Percentiles rank a stretch among this genome's conserved stretches.
These are phyloP conservation scores for Leptinotarsa peninsularis DNA, from an alignment of 2,888 invertebrate genomes.

Conservation along the genomic window DNA sequence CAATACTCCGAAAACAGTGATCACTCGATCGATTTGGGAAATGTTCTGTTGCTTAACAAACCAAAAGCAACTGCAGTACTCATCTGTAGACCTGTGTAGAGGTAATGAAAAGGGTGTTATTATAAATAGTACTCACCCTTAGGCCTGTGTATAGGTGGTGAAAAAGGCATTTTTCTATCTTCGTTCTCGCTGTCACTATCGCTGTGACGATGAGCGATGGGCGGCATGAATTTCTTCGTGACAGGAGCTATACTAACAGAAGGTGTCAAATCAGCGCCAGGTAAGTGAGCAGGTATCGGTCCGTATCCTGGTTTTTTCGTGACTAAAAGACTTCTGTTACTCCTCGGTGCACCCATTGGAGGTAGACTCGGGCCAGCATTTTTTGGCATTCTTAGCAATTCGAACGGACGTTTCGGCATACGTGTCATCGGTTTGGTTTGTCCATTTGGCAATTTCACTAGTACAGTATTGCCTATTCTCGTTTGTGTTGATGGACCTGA, in stretches of 20 bases:
- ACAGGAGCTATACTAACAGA: constrained; percentile 69
- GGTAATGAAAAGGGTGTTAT: too few relatives aligned
- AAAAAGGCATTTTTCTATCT: constrained; percentile 47
- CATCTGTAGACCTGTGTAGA: too few relatives aligned
- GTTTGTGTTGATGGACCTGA: constrained; percentile 59
- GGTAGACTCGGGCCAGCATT: constrained; percentile 49
- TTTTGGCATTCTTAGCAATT: constrained; percentile 61
- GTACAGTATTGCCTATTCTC: constrained; percentile 65
- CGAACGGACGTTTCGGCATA: constrained; percentile 62
- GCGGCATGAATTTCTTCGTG: constrained; percentile 54
- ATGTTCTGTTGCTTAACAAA: too few relatives aligned
- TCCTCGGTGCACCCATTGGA: constrained; percentile 48
- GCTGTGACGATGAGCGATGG: constrained; percentile 48
- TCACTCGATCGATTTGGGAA: too few relatives aligned
- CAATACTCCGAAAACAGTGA: too few relatives aligned
- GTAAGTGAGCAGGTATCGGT: constrained; percentile 63
- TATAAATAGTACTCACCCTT: constrained; percentile 47
- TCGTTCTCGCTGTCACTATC: constrained; percentile 63
- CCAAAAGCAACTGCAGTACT: too few relatives aligned
- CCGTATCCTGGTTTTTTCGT: constrained; percentile 54
- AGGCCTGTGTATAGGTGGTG: constrained; percentile 47
- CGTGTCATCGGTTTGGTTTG: constrained; percentile 66
- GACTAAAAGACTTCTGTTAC: constrained; percentile 41
- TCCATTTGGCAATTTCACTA: constrained; percentile 66
- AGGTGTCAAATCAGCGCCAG: constrained; percentile 64